A percentile compares a stretch with the other conserved stretches of the same genome.
These are phyloP conservation scores for Hycleus phaleratus DNA, from an alignment of 1,140 invertebrate genomes.

Conservation along the genomic window DNA sequence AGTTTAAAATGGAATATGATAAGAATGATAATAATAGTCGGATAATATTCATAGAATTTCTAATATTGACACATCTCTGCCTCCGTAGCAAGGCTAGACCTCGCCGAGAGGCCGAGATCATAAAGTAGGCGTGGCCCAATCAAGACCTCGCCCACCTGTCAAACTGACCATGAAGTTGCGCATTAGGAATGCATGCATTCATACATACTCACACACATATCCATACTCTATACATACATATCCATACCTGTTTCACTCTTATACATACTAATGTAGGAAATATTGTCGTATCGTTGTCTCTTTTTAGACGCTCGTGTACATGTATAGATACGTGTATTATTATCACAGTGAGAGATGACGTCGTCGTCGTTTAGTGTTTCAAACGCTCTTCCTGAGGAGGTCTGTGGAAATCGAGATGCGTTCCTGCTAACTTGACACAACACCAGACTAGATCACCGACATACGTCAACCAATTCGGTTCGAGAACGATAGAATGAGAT, in stretches of 20 bases:
- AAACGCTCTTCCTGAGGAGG: background rate
- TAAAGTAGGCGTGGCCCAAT: constrained; percentile 30
- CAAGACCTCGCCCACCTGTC: constrained; percentile 37
- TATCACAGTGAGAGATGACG: too few species aligned
- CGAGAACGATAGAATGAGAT: too few species aligned
- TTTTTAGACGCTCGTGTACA: too few species aligned
- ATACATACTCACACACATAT: background rate
- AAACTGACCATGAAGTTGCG: constrained; percentile 40
- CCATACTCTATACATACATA: background rate
- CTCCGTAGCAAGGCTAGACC: constrained; percentile 27
- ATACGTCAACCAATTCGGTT: too few species aligned
- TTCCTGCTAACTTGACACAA: constrained; percentile 13
- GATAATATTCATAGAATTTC: too few species aligned
- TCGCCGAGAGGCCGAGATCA: constrained; percentile 25
- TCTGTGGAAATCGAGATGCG: background rate
- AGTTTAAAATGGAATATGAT: too few species aligned
- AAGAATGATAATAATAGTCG: too few species aligned
- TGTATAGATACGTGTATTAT: too few species aligned
- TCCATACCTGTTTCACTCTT: background rate
- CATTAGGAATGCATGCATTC: constrained; percentile 20
- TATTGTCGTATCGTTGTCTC: too few species aligned
- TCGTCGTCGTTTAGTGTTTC: too few species aligned
- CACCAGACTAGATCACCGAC: constrained; percentile 4
- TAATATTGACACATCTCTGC: background rate
- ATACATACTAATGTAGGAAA: too few species aligned